phyloP scores from a whole-genome alignment of 2,797 vertebrate species.

The Myioborus miniatus region DNA sequence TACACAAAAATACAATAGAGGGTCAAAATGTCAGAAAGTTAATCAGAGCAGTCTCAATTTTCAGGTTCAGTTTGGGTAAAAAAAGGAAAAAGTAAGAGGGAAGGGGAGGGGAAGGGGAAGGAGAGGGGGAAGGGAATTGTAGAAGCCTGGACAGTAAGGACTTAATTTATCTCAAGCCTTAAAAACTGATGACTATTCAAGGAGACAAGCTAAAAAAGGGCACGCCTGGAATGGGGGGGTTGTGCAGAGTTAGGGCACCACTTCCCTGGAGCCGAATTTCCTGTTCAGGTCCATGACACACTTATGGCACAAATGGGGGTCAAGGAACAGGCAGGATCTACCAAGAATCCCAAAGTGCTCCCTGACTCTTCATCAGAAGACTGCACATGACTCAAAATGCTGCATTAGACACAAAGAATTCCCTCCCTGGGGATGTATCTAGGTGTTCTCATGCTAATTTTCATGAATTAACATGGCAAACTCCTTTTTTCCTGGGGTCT shows the following conservation, averaged over 20 bases:
- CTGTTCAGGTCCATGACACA: background rate
- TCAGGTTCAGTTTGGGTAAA: background rate
- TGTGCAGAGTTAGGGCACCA: background rate
- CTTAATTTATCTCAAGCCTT: background rate
- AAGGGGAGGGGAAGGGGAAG: rapidly evolving
- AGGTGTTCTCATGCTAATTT: background rate
- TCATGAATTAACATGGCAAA: background rate
- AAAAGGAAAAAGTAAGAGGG: rapidly evolving
- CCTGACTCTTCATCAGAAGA: rapidly evolving
- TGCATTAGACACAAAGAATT: background rate
- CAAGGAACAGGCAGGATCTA: background rate
- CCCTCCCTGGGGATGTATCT: background rate
- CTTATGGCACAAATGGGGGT: rapidly evolving
- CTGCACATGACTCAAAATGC: background rate
- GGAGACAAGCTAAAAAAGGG: background rate
- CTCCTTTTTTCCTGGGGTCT: background rate
- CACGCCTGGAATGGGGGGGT: background rate
- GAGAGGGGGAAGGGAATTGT: background rate
- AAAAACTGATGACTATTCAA: rapidly evolving
- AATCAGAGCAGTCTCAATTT: background rate
- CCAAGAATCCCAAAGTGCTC: background rate
- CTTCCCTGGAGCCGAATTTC: background rate
- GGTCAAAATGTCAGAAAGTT: background rate
- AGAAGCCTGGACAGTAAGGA: background rate
- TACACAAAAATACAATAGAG: background rate